Evolutionary conservation across 1,140 invertebrate genomes (phyloP).

Genomic region (Pseudomyrmex pallidus): DNA sequence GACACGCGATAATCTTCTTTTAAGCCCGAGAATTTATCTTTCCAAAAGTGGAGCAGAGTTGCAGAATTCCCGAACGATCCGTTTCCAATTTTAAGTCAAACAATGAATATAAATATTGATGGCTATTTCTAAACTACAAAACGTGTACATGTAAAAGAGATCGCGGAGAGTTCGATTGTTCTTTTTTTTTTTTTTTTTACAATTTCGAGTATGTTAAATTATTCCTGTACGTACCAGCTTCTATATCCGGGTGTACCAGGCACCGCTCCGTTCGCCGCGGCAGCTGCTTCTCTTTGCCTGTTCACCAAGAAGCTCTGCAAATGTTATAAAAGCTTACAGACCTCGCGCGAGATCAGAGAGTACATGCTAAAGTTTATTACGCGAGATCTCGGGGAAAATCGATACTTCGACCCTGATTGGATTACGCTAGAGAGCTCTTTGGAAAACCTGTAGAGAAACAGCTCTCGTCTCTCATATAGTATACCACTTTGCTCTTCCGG

Average conservation of each 20-base stretch:
- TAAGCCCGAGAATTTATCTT: too few species aligned
- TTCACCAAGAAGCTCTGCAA: constrained; percentile 94
- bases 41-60: too few species aligned
- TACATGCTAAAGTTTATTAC: not conserved
- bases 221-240: constrained; percentile 89
- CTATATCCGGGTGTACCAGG: constrained; percentile 90
- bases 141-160: too few species aligned
- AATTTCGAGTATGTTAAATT: not conserved
- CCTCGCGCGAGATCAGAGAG: constrained; percentile 1
- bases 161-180: not conserved
- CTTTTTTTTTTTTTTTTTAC: not conserved
- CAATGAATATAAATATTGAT: too few species aligned
- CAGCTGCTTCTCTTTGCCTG: constrained; percentile 92
- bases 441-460: too few species aligned
- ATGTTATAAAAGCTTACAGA: constrained; percentile 10
- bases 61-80: too few species aligned
- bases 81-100: too few species aligned
- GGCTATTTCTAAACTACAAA: too few species aligned
- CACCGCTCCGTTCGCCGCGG: constrained; percentile 89
- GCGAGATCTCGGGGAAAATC: constrained; percentile 20
- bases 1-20: too few species aligned
- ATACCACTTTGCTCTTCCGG: not conserved
- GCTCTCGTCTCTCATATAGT: not conserved
- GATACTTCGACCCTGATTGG: not conserved
- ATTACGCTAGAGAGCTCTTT: too few species aligned